Evolutionary conservation across 1,140 invertebrate species (phyloP), one percentile per base, ranked within the genome.

Genomic region (Plutomurus gul): DNA sequence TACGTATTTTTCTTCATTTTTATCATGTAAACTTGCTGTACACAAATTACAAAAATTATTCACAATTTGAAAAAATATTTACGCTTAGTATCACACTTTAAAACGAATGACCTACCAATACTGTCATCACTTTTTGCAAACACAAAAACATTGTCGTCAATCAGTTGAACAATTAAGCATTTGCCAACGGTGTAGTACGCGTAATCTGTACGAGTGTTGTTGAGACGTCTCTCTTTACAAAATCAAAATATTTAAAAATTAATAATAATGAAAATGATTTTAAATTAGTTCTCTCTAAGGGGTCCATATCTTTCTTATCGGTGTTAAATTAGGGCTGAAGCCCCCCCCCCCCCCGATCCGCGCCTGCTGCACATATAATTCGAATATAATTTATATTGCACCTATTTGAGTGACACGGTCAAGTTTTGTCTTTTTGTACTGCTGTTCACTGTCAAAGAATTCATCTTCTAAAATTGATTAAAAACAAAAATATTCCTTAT

Each of bases 61-160:
- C n/a, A n/a, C n/a, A n/a, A n/a, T n/a, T n/a, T n/a, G n/a, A n/a
- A n/a, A n/a, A n/a, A n/a, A n/a, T n/a, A n/a, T n/a, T n/a, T n/a
- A n/a, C n/a, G n/a, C n/a, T n/a, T n/a, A n/a, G n/a, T n/a, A n/a
- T n/a, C n/a, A n/a, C n/a, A n/a, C n/a, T n/a, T n/a, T n/a, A n/a
- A n/a, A n/a, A n/a, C 36, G 16, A 1, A 13, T 10, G 7, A 0
- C 25, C 20, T 65, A 65, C 56, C 56, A 6, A 65, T 65, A n/a
- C 56, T 65, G 18, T 65, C 56, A 4, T n/a, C 56, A 36, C 56
- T 65, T 65, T 65, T 30, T 65, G 56, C 56, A 27, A n/a, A 65
- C 11, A 65, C 18, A 16, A 65, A 65, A 6, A 30, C 56, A 65
- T 65, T 65, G 18, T 65, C 56, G 1, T 27, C 16, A 33, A 4